These are phyloP conservation scores for Dinoponera quadriceps DNA, from an alignment of 1,140 invertebrate genomes.

Conservation along the genomic window DNA sequence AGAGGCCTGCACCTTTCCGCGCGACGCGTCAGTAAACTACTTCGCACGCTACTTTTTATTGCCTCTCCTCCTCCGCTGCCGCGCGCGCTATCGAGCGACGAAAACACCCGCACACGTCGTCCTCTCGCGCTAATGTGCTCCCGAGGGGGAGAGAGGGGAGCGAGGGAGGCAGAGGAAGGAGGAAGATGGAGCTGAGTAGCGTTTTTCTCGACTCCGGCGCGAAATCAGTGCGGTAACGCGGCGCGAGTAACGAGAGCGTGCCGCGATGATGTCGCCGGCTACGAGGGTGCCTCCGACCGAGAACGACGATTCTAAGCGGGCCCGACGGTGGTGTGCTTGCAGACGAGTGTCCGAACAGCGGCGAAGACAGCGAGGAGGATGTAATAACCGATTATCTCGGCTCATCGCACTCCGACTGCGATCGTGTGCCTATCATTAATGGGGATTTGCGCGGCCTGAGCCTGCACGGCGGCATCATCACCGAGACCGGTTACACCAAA, in stretches of 20 bases:
- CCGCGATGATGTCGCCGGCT: background rate
- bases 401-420: slow-evolving; percentile 79
- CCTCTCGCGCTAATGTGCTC: background rate
- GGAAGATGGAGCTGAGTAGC: too few species aligned
- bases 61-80: background rate
- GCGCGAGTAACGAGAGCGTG: background rate
- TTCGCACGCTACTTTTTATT: slow-evolving; percentile 16
- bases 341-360: slow-evolving; percentile 88
- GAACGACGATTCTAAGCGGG: background rate
- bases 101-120: background rate
- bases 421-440: slow-evolving; percentile 76
- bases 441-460: slow-evolving; percentile 78
- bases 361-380: slow-evolving; percentile 89
- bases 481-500: slow-evolving; percentile 82
- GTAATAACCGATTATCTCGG: slow-evolving; percentile 88
- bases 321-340: slow-evolving; percentile 63
- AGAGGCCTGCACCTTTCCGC: background rate
- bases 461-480: slow-evolving; percentile 75
- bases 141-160: background rate
- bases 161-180: too few species aligned
- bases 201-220: background rate
- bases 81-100: slow-evolving; percentile 7
- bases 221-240: background rate
- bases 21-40: slow-evolving; percentile 16
- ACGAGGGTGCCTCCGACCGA: background rate